Conservation (phyloP, 2,888 invertebrate species). For the Heliconius charithonia region DNA sequence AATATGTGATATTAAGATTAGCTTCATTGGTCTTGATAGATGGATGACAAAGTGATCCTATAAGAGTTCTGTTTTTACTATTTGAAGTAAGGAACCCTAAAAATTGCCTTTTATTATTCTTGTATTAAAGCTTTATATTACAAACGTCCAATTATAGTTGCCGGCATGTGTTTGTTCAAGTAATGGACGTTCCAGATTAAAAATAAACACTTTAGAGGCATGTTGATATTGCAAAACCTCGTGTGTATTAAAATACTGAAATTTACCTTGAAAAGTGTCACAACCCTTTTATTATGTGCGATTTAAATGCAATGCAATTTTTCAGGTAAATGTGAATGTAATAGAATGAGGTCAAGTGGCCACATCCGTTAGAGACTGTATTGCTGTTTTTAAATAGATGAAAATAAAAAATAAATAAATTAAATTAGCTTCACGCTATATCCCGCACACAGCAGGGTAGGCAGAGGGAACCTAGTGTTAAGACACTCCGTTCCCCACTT, state of each 20-base stretch:
- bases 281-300: conserved; percentile 36
- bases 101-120: conserved; percentile 34
- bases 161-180: conserved; percentile 38
- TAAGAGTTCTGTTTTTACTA: no score
- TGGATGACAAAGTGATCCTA: no score
- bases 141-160: conserved; percentile 40
- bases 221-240: conserved; percentile 40
- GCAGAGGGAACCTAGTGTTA: no score
- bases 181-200: conserved; percentile 41
- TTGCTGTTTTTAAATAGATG: conserved; percentile 12
- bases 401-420: no score
- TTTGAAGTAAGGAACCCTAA: no score
- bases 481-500: no score
- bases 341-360: conserved; percentile 23
- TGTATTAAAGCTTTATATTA: conserved; percentile 37
- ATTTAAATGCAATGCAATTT: conserved; percentile 34
- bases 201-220: conserved; percentile 41
- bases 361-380: conserved; percentile 9
- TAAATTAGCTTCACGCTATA: no score
- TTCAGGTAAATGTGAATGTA: conserved; percentile 19
- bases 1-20: no score
- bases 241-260: conserved; percentile 37
- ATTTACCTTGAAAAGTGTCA: conserved; percentile 38
- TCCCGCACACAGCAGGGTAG: no score
- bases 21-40: no score